Percentiles rank a stretch among this genome's conserved stretches.
Conservation (phyloP, 2,888 invertebrate species). For the Cataglyphis cursor region DNA sequence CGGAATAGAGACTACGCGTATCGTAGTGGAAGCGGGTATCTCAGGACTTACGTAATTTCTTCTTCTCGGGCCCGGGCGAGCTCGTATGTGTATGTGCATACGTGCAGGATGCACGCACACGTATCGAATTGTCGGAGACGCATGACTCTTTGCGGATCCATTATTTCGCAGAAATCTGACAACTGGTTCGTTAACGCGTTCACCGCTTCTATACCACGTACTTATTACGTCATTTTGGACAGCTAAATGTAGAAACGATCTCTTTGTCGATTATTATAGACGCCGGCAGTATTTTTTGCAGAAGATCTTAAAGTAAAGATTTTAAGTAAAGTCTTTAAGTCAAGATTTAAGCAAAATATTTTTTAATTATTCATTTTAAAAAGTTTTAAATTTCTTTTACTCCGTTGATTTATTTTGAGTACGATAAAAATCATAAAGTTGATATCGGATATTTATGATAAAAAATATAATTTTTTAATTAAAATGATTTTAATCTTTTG, state of each 20-base stretch:
- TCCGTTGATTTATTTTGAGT: not conserved
- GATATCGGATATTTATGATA: not conserved
- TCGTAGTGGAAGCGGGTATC: constrained; percentile 58
- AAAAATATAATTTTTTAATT: not conserved
- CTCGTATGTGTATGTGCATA: constrained; percentile 3
- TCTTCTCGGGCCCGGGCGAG: constrained; percentile 61
- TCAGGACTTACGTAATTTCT: constrained; percentile 73
- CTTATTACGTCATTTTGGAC: constrained; percentile 26
- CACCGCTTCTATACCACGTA: constrained; percentile 15
- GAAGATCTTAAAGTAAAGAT: too few species aligned
- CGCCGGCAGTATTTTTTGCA: constrained; percentile 1
- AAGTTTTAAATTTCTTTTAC: not conserved
- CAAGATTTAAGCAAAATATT: not conserved
- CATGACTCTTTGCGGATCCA: constrained; percentile 68
- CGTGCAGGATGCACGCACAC: constrained; percentile 33
- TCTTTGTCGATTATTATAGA: constrained; percentile 30
- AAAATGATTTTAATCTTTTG: not conserved
- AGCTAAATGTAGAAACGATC: constrained; percentile 60
- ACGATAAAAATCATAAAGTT: not conserved
- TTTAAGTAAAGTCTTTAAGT: not conserved
- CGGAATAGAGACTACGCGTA: constrained; percentile 62
- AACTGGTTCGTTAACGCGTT: constrained; percentile 63
- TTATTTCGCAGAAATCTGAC: constrained; percentile 73
- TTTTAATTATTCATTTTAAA: not conserved
- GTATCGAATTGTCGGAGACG: constrained; percentile 50